Evolutionary conservation across 2,113 vertebrate genomes (phyloP).

Genomic region (Lamprologus ornatipinnis): DNA sequence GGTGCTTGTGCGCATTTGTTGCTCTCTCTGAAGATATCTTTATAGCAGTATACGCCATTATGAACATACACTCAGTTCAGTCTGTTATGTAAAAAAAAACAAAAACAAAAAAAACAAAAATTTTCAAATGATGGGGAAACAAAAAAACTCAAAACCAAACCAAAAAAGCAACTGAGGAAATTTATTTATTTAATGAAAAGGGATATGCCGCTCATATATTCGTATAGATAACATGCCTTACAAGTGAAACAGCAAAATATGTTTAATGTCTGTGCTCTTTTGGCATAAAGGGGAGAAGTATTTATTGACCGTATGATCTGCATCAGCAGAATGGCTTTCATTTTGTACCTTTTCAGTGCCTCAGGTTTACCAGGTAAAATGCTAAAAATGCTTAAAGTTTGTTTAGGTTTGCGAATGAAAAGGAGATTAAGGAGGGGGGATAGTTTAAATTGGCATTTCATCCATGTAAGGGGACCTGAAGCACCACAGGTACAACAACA

Average conservation of each 20-base stretch:
- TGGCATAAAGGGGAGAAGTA: not conserved
- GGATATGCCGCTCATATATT: rapidly evolving
- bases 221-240: not conserved
- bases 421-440: not conserved
- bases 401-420: not conserved
- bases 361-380: not conserved
- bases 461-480: not conserved
- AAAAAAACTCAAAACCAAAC: not conserved
- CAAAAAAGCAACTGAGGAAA: not conserved
- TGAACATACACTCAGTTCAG: not conserved
- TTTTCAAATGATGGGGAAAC: not conserved
- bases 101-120: not conserved
- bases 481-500: not conserved
- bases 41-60: not conserved
- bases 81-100: not conserved
- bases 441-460: not conserved
- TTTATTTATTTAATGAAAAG: not conserved
- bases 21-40: not conserved
- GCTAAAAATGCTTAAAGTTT: not conserved
- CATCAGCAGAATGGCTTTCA: not conserved
- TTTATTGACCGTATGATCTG: not conserved
- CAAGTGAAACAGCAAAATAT: not conserved
- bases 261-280: not conserved
- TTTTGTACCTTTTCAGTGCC: not conserved
- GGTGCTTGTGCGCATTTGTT: not conserved